A percentile compares a stretch with the other conserved stretches of the same genome.
phyloP scores from a whole-genome alignment of 2,888 invertebrate genomes.

The Tipula unca region DNA sequence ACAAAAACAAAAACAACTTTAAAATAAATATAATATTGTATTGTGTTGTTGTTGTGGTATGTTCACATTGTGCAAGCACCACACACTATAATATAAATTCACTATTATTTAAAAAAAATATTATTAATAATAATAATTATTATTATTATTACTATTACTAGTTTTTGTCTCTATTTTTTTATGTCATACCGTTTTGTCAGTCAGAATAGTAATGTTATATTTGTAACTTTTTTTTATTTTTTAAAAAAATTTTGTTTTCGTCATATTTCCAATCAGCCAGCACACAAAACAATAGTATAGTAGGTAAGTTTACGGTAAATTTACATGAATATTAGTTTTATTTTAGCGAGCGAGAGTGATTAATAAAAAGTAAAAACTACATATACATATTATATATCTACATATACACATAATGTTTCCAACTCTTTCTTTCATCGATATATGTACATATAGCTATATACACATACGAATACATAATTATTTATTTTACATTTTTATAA shows the following conservation, averaged over 20 bases:
- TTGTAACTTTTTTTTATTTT: not conserved
- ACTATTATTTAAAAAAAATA: not conserved
- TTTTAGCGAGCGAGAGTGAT: constrained; percentile 16
- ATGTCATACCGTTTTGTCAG: constrained; percentile 17
- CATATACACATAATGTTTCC: not conserved
- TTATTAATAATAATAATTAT: not conserved
- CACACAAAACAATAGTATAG: not conserved
- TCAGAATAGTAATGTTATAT: constrained; percentile 16
- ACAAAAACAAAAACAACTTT: not conserved
- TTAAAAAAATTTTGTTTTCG: not conserved
- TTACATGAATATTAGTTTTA: not conserved
- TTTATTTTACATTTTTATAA: not conserved
- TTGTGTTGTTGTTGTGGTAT: not conserved
- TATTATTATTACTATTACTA: not conserved
- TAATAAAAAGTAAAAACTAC: not conserved
- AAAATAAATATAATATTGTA: not conserved
- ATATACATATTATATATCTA: not conserved
- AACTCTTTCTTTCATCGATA: too few relatives aligned
- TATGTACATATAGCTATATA: not conserved
- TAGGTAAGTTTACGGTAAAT: not conserved
- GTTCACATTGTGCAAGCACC: not conserved
- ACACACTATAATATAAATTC: not conserved
- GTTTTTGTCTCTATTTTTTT: not conserved
- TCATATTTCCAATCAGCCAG: constrained; percentile 1
- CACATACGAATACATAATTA: not conserved